Percentiles rank a stretch among this genome's conserved stretches.
phyloP scores from a whole-genome alignment of 2,113 vertebrate species.

The Chiloscyllium plagiosum region DNA sequence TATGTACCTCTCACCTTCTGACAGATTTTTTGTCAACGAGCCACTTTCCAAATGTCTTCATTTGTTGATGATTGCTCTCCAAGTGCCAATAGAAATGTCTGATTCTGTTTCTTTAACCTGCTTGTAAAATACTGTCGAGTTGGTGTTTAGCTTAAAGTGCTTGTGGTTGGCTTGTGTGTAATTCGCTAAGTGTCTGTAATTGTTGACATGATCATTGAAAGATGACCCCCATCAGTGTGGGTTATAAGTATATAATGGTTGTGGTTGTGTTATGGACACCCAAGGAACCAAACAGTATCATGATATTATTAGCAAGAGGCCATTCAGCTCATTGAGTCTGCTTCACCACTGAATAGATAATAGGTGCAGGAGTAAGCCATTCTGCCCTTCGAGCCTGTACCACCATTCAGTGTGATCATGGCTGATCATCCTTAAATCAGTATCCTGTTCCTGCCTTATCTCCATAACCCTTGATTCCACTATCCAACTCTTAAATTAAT shows the following conservation, averaged over 20 bases:
- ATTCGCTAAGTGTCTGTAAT: neutral
- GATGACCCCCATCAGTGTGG: neutral
- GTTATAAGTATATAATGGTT: neutral
- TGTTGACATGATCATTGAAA: neutral
- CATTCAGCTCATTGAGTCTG: too few species aligned
- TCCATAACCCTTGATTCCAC: too few species aligned
- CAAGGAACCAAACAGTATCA: neutral
- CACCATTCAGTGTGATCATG: too few species aligned
- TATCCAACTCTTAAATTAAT: too few species aligned
- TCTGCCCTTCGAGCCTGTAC: too few species aligned
- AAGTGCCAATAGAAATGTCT: neutral
- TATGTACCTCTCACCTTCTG: neutral
- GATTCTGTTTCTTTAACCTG: too few species aligned
- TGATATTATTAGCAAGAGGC: too few species aligned
- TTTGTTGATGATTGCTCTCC: neutral
- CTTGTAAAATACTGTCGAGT: neutral
- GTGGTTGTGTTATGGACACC: neutral
- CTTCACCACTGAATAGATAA: too few species aligned
- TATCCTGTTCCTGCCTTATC: too few species aligned
- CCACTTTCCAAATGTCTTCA: neutral
- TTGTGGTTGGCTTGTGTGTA: neutral
- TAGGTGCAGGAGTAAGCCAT: too few species aligned
- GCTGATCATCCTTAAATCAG: too few species aligned
- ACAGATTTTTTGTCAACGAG: neutral
- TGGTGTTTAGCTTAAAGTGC: neutral